Evolutionary conservation across 2,113 vertebrate genomes (phyloP), one percentile per base, ranked within the genome.

Genomic region (Acrocephalus arundinaceus): DNA sequence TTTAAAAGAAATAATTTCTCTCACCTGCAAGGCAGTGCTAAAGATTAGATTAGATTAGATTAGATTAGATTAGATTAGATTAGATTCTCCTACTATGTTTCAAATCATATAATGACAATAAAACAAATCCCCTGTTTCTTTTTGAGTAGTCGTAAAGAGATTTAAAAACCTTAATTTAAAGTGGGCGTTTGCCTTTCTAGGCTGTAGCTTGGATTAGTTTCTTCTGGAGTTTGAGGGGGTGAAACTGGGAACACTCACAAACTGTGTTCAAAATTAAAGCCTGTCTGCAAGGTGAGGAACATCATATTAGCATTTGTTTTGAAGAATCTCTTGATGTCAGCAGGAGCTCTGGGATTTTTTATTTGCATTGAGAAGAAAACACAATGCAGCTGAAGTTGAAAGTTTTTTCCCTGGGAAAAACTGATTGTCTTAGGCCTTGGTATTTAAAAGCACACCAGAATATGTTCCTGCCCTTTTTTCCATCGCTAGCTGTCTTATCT

Each of bases 141-240:
- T 78, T 46, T 28, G 61, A 76, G 28, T 76, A 35, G 17, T 89
- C 55, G 6, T 23, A 43, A 23, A 70, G 16, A 43, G 52, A 58
- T 91, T 85, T 85, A 76, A 76, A 85, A 87, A 13, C 30, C 24
- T 79, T 70, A 51, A 85, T 70, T 95, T 94, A 83, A 89, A 79
- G 12, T 41, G 35, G 13, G 6, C 0, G 0, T 91, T 85, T 79
- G 20, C 78, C 10, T 33, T 66, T 80, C 39, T 41, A 78, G 71
- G 19, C 21, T 68, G 18, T 31, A 68, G 13, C 17, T 80, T 87
- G n/a, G 45, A 59, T 71, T 55, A 62, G 3, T 79, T 91, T 80
- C 16, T 67, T 80, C 28, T 39, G 35, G 22, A 28, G 16, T 51
- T 91, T 89, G 16, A 27, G 22, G 5, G 8, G 4, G 10, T 70